A percentile compares a stretch with the other conserved stretches of the same genome.
phyloP scores from a whole-genome alignment of 53 echinoderm and acorn worm species.

The Patiria pectinifera region DNA sequence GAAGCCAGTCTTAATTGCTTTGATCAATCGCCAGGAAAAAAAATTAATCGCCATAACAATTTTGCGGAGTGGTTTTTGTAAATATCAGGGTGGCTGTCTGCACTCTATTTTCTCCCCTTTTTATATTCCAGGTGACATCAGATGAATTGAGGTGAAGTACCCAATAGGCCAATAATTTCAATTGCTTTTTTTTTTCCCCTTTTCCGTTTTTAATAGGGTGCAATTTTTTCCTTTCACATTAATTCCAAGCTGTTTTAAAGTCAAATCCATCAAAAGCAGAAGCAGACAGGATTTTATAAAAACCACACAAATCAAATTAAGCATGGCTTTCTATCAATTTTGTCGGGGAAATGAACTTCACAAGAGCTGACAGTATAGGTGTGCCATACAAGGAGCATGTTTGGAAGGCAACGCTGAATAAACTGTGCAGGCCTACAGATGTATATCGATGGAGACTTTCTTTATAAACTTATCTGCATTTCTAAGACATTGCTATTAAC shows the following conservation, averaged over 20 bases:
- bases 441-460: neutral
- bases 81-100: conserved; percentile 18
- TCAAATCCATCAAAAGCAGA: neutral
- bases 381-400: neutral
- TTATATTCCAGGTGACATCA: conserved; percentile 11
- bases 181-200: neutral
- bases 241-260: conserved; percentile 1
- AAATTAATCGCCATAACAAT: conserved; percentile 31
- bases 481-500: no score
- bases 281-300: neutral
- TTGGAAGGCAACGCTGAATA: neutral
- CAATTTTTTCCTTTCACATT: neutral
- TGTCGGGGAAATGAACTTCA: neutral
- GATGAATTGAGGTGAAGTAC: conserved; percentile 17
- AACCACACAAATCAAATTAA: conserved; percentile 13
- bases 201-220: neutral
- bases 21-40: conserved; percentile 1
- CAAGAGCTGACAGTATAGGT: neutral
- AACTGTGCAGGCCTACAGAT: neutral
- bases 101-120: neutral
- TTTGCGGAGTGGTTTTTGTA: conserved; percentile 34
- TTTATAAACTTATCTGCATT: neutral
- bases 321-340: conserved; percentile 22
- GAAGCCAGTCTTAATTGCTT: conserved; percentile 9
- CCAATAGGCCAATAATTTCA: conserved; percentile 30